Evolutionary conservation across 2,888 invertebrate species (phyloP), one percentile per base, ranked within the genome.

Genomic region (Metallyticus violacea): DNA sequence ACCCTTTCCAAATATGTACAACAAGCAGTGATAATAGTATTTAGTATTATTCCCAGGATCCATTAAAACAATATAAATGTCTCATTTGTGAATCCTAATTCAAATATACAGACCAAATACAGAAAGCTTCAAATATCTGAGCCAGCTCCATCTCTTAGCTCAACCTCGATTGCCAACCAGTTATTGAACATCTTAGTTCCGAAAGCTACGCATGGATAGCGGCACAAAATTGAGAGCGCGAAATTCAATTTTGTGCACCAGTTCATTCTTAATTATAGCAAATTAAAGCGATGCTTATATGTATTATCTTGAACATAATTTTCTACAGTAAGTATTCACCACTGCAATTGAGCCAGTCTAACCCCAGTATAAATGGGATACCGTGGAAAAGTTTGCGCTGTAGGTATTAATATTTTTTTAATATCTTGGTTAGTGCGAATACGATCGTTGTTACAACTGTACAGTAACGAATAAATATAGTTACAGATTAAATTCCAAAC

Each of bases 81-180:
- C 81, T 22, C 81, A 86, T 81, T 85, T 81, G 77, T 79, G 26
- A 26, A 86, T 28, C 81, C 40, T 29, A 86, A 87, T 87, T 88
- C 88, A 87, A 88, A 88, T 87, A 85, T 87, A 87, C 87, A 87
- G 79, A 87, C 88, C 87, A 88, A 81, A 86, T 78, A 28, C 62
- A 83, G 81, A 86, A 87, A 83, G 77, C 79, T 86, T 78, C 81
- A 86, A 79, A 85, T 82, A 79, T 83, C 85, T 85, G 85, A 86
- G 83, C 85, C 85, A 88, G 88, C 88, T 87, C 88, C 88, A 88
- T 88, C 88, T 88, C 88, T 86, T 86, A 88, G 87, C 88, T 88
- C 81, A 78, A 77, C 87, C 85, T 87, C 85, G 85, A 88, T 88
- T 87, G 87, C 88, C 87, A 87, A 86, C 87, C 82, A 87, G 86